phyloP scores from a whole-genome alignment of 2,113 vertebrate genomes.

The Anser brachyrhynchus region DNA sequence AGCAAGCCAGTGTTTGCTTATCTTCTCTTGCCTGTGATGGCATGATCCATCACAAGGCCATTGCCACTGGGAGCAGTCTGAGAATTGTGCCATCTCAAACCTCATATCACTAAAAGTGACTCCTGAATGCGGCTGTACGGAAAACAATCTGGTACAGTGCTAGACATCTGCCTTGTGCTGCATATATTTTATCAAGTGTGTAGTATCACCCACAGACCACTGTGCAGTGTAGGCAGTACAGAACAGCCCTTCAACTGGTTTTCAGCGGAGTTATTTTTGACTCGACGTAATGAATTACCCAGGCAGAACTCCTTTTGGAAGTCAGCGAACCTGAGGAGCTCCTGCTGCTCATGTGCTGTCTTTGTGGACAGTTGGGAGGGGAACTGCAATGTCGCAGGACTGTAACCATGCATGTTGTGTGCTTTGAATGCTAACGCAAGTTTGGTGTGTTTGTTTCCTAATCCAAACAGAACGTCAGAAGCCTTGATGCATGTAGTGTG shows the following conservation, averaged over 20 bases:
- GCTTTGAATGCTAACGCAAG: constrained; percentile 85
- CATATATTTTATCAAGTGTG: accelerated
- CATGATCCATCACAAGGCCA: background rate
- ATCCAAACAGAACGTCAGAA: constrained; percentile 94
- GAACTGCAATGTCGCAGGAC: background rate
- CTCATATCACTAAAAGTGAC: background rate
- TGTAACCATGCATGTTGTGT: constrained; percentile 81
- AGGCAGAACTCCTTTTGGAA: background rate
- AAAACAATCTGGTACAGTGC: accelerated
- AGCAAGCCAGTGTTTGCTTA: background rate
- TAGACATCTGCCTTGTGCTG: background rate
- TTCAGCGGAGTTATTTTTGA: background rate
- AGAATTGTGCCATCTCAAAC: background rate
- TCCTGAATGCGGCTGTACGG: background rate
- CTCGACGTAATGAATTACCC: background rate
- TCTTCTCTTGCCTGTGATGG: background rate
- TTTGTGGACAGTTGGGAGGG: background rate
- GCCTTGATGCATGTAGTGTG: constrained; percentile 97
- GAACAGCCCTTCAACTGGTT: background rate
- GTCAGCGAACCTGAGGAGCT: background rate
- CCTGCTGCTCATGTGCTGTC: background rate
- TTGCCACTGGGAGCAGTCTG: background rate
- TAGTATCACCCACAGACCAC: background rate
- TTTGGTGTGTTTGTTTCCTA: constrained; percentile 90
- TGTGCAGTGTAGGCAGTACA: background rate